These are phyloP conservation scores for Morone saxatilis DNA, from an alignment of 2,113 vertebrate species.

Conservation along the genomic window DNA sequence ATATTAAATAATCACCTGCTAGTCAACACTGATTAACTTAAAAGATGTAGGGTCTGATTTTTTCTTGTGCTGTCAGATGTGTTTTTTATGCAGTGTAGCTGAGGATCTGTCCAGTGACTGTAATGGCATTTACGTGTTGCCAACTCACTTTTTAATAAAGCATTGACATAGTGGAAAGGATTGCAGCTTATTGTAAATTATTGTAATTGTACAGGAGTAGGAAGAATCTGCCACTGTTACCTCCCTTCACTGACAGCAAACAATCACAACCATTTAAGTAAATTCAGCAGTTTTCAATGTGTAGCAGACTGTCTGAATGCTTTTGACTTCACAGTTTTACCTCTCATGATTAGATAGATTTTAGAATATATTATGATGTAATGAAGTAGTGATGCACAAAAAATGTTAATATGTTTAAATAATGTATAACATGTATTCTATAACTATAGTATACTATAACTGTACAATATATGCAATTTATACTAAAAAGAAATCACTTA, in stretches of 20 bases:
- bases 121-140: background rate
- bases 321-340: background rate
- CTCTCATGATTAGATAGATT: background rate
- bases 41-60: background rate
- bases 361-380: background rate
- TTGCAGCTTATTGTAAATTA: background rate
- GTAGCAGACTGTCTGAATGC: background rate
- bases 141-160: background rate
- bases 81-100: background rate
- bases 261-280: background rate
- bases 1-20: slow-evolving; percentile 25
- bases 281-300: background rate
- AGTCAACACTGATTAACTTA: slow-evolving; percentile 17
- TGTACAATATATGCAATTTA: background rate
- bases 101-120: background rate
- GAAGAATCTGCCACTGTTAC: background rate
- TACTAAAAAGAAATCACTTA: background rate
- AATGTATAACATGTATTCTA: background rate
- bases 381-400: background rate
- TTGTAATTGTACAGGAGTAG: background rate
- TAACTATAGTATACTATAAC: background rate
- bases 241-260: background rate
- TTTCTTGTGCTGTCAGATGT: background rate
- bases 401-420: background rate
- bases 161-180: background rate